Conservation (phyloP, 23 tunicate genomes). For the Clavelina lepadiformis region DNA sequence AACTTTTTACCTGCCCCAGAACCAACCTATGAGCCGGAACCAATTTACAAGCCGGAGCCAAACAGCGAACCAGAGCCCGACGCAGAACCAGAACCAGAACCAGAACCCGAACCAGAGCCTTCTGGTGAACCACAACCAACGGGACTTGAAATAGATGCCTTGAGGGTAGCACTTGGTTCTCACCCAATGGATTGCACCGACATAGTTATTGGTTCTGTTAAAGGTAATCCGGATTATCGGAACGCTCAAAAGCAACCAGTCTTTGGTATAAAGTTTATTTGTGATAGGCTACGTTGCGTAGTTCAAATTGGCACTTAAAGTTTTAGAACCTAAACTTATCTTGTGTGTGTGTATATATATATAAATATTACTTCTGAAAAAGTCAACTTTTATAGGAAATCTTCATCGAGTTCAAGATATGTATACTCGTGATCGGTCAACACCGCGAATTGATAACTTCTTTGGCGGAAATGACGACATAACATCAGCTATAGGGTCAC, state of each 20-base stretch:
- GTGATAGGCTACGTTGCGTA: no score
- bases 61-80: no score
- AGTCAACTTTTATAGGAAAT: conserved; percentile 20
- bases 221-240: conserved; percentile 34
- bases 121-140: no score
- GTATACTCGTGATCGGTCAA: conserved; percentile 36
- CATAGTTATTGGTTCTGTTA: conserved; percentile 31
- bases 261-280: no score
- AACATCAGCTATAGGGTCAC: conserved; percentile 44
- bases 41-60: not conserved
- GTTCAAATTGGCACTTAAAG: no score
- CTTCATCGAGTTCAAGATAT: conserved; percentile 24
- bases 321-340: no score
- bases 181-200: conserved; percentile 42
- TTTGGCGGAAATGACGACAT: conserved; percentile 50
- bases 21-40: conserved; percentile 27
- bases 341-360: no score
- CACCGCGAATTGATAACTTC: conserved; percentile 23
- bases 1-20: not conserved
- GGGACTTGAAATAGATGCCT: no score
- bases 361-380: no score
- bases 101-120: no score
- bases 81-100: conserved; percentile 13
- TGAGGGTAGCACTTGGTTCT: no score
- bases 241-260: no score